A percentile compares a stretch with the other conserved stretches of the same genome.
phyloP scores from a whole-genome alignment of 2,797 vertebrate species.

The Poeciliopsis turneri region DNA sequence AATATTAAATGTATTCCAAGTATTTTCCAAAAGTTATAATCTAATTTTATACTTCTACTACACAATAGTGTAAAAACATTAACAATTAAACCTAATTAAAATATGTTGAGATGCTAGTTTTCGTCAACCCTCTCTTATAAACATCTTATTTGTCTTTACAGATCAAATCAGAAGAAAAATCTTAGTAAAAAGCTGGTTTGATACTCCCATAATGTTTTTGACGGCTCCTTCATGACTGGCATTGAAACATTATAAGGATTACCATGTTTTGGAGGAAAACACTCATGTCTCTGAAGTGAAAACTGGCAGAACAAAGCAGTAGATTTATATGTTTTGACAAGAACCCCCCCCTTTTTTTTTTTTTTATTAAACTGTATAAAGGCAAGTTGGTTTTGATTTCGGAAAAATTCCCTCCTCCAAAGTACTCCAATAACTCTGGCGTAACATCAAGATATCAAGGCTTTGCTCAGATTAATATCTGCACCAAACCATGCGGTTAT shows the following conservation, averaged over 20 bases:
- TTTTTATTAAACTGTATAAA: constrained; percentile 47
- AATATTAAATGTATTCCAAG: constrained; percentile 12
- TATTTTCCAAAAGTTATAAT: constrained; percentile 23
- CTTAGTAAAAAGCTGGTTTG: neutral
- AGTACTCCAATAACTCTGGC: constrained; percentile 49
- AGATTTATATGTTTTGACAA: constrained; percentile 65
- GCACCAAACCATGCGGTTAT: constrained; percentile 52
- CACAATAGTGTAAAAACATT: neutral
- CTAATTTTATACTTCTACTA: constrained; percentile 9
- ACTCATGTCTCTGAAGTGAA: constrained; percentile 30
- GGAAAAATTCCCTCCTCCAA: constrained; percentile 44
- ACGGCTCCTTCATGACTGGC: constrained; percentile 18
- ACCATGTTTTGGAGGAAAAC: constrained; percentile 35
- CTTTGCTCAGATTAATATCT: constrained; percentile 56
- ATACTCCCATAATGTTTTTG: constrained; percentile 11
- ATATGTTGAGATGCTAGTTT: constrained; percentile 6
- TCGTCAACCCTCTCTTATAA: constrained; percentile 12
- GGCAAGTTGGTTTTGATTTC: constrained; percentile 46
- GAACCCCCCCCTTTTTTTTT: constrained; percentile 47
- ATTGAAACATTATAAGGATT: constrained; percentile 30
- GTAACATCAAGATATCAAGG: constrained; percentile 42
- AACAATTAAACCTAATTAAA: neutral
- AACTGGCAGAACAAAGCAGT: constrained; percentile 48
- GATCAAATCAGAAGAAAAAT: constrained; percentile 12
- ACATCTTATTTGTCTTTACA: constrained; percentile 10